phyloP scores from a whole-genome alignment of 2,888 invertebrate genomes.

The Heliconius sara region DNA sequence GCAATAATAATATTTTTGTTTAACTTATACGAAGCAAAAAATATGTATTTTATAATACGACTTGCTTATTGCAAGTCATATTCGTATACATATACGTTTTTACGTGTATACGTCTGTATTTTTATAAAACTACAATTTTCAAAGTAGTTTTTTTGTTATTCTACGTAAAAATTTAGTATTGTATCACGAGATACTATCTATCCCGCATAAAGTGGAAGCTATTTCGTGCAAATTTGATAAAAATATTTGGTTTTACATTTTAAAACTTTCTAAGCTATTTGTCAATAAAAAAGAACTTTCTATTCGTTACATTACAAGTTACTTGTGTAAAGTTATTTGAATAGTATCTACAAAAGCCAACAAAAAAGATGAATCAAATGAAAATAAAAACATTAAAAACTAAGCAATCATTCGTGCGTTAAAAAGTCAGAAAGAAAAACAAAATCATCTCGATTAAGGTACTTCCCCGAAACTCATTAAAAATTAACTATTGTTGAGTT shows the following conservation, averaged over 20 bases:
- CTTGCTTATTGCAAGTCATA: too few species aligned
- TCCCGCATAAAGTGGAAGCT: too few species aligned
- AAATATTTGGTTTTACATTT: not conserved
- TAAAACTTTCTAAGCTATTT: not conserved
- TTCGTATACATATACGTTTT: too few species aligned
- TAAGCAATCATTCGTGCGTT: not conserved
- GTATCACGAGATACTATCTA: too few species aligned
- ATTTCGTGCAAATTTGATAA: too few species aligned
- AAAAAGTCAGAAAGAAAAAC: not conserved
- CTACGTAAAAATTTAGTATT: too few species aligned
- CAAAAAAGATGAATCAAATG: not conserved
- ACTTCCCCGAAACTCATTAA: conserved; percentile 14
- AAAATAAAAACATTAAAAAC: not conserved
- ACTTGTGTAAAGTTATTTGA: not conserved
- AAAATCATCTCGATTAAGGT: conserved; percentile 7
- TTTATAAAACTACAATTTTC: too few species aligned
- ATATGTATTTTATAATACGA: too few species aligned
- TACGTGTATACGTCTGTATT: too few species aligned
- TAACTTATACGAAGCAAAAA: too few species aligned
- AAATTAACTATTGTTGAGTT: not conserved
- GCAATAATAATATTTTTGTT: too few species aligned
- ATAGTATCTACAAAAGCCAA: not conserved
- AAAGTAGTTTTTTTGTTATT: too few species aligned
- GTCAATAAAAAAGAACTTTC: not conserved
- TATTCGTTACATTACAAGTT: conserved; percentile 1